Conservation (phyloP, 2,888 invertebrate genomes). For the Synanthedon andrenaeformis region DNA sequence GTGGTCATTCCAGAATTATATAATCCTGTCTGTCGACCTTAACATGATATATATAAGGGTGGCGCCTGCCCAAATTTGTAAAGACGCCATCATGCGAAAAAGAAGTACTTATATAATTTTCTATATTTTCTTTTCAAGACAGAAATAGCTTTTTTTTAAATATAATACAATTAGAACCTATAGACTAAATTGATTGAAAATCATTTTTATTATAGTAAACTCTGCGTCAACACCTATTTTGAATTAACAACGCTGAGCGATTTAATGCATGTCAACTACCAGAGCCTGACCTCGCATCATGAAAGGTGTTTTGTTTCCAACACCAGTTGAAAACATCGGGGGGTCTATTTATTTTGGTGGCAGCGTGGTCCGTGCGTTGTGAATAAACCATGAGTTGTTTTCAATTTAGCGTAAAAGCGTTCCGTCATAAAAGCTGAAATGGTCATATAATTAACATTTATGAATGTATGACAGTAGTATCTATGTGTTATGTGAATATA, state of each 20-base stretch:
- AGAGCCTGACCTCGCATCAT: constrained; percentile 20
- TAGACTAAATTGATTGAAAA: too few relatives aligned
- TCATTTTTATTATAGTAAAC: constrained; percentile 11
- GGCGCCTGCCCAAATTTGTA: too few relatives aligned
- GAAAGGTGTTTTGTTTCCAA: not conserved
- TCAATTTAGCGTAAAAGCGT: constrained; percentile 67
- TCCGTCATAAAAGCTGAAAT: constrained; percentile 53
- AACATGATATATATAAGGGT: too few relatives aligned
- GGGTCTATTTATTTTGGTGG: constrained; percentile 35
- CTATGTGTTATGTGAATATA: not conserved
- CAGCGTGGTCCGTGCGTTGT: constrained; percentile 36
- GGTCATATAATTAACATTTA: constrained; percentile 54
- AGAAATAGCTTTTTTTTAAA: too few relatives aligned
- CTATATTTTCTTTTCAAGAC: too few relatives aligned
- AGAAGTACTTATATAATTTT: too few relatives aligned
- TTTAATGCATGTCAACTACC: constrained; percentile 14
- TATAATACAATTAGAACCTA: too few relatives aligned
- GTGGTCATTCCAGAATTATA: too few relatives aligned
- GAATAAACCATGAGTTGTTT: constrained; percentile 69
- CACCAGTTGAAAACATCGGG: not conserved
- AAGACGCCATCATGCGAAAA: too few relatives aligned
- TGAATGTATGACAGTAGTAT: constrained; percentile 32
- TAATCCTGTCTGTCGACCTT: too few relatives aligned
- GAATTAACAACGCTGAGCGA: constrained; percentile 5
- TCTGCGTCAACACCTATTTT: constrained; percentile 21